These are phyloP conservation scores for Sitta europaea DNA, from an alignment of 2,113 vertebrate species.

Conservation along the genomic window DNA sequence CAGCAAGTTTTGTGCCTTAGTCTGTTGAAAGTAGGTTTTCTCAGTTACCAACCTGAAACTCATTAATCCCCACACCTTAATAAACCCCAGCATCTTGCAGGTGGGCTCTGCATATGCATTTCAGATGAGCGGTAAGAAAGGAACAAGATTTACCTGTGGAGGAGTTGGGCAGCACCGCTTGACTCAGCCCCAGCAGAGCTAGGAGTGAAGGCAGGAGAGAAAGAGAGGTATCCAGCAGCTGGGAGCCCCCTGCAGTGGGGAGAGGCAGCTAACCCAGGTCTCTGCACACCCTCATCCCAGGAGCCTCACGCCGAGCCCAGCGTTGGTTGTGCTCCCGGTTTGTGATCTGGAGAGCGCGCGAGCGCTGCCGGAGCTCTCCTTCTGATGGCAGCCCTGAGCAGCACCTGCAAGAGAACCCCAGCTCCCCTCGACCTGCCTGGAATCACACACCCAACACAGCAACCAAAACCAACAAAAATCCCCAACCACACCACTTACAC, in stretches of 20 bases:
- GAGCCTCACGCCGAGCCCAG: background rate
- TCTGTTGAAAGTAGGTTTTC: background rate
- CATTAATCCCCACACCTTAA: background rate
- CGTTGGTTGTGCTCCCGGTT: background rate
- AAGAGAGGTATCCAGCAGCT: background rate
- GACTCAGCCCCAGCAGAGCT: background rate
- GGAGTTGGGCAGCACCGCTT: background rate
- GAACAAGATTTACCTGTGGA: conserved; percentile 46
- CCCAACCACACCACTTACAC: background rate
- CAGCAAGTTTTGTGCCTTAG: background rate
- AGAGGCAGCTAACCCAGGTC: background rate
- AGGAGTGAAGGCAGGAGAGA: background rate
- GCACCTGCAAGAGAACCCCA: background rate
- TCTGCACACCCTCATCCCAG: conserved; percentile 30
- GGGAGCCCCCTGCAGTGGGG: background rate
- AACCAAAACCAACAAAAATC: background rate
- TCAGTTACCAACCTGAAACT: background rate
- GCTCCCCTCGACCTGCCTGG: background rate
- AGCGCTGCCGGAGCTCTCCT: background rate
- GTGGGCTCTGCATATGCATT: background rate
- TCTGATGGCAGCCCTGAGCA: conserved; percentile 46
- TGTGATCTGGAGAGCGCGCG: background rate
- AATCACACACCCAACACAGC: background rate
- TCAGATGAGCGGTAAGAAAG: background rate
- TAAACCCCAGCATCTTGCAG: background rate